phyloP scores from a whole-genome alignment of 2,888 invertebrate genomes.

The Dermolepida albohirtum region DNA sequence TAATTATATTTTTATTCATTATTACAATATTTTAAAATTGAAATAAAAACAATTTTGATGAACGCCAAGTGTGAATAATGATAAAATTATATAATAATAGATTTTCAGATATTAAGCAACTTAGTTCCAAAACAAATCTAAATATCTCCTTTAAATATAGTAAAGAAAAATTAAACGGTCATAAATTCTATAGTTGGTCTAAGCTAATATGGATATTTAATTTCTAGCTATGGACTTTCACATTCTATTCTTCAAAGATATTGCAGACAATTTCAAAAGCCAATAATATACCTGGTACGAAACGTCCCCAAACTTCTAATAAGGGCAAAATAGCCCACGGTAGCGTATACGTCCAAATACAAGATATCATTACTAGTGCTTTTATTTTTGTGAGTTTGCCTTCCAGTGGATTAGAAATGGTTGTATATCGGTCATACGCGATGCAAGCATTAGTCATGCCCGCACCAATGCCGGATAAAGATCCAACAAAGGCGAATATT shows the following conservation, averaged over 20 bases:
- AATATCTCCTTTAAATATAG: too few relatives aligned
- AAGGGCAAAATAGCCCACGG: slow-evolving; percentile 86
- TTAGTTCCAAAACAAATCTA: too few relatives aligned
- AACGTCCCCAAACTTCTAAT: slow-evolving; percentile 88
- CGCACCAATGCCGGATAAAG: slow-evolving; percentile 84
- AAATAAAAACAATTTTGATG: too few relatives aligned
- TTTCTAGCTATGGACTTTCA: not conserved
- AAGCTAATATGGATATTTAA: too few relatives aligned
- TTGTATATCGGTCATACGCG: slow-evolving; percentile 83
- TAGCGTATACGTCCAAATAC: slow-evolving; percentile 82
- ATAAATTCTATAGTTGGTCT: too few relatives aligned
- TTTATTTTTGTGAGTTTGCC: slow-evolving; percentile 85
- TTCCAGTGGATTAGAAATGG: slow-evolving; percentile 86
- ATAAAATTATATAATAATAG: too few relatives aligned
- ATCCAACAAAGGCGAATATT: slow-evolving; percentile 80
- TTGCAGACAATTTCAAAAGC: not conserved
- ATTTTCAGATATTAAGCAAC: too few relatives aligned
- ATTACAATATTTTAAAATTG: too few relatives aligned
- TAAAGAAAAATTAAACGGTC: too few relatives aligned
- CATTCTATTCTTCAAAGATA: not conserved
- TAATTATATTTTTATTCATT: too few relatives aligned
- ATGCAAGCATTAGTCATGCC: slow-evolving; percentile 86
- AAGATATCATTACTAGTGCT: slow-evolving; percentile 78
- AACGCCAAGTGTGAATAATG: too few relatives aligned
- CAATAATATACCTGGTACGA: slow-evolving; percentile 76